These are phyloP conservation scores for Gallinago jamesoni DNA, from an alignment of 2,113 vertebrate genomes.

Conservation along the genomic window DNA sequence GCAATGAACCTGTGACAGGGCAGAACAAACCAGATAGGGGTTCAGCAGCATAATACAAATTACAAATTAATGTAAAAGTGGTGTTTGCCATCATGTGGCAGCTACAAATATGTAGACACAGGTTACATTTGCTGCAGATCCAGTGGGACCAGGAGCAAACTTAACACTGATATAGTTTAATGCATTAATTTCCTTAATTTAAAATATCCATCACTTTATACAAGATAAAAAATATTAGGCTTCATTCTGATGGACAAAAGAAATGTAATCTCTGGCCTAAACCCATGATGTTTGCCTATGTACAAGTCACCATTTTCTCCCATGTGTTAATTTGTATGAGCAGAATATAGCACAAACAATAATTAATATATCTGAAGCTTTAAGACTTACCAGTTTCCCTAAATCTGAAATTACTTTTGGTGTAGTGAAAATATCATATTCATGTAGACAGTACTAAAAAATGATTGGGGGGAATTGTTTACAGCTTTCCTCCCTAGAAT, in stretches of 20 bases:
- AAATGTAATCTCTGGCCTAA: not conserved
- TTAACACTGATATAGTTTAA: not conserved
- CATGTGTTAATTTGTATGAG: not conserved
- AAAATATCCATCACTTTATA: not conserved
- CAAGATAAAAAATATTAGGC: not conserved
- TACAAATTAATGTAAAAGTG: not conserved
- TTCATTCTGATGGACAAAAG: not conserved
- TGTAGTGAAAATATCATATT: not conserved
- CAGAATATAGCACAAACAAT: not conserved
- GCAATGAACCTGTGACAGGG: not conserved
- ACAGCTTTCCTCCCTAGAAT: not conserved
- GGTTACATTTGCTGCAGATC: not conserved
- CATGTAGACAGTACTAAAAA: not conserved
- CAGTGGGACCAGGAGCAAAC: not conserved
- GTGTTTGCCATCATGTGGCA: not conserved
- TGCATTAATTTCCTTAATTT: not conserved
- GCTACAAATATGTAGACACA: not conserved
- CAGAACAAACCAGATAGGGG: not conserved
- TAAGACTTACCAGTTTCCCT: not conserved
- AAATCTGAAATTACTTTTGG: not conserved
- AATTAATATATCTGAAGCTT: not conserved
- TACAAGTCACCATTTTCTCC: not conserved
- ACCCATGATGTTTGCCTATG: not conserved
- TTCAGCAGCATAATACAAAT: not conserved
- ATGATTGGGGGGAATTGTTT: not conserved